phyloP scores from a whole-genome alignment of 2,888 invertebrate species.

The Strigamia crassipes region DNA sequence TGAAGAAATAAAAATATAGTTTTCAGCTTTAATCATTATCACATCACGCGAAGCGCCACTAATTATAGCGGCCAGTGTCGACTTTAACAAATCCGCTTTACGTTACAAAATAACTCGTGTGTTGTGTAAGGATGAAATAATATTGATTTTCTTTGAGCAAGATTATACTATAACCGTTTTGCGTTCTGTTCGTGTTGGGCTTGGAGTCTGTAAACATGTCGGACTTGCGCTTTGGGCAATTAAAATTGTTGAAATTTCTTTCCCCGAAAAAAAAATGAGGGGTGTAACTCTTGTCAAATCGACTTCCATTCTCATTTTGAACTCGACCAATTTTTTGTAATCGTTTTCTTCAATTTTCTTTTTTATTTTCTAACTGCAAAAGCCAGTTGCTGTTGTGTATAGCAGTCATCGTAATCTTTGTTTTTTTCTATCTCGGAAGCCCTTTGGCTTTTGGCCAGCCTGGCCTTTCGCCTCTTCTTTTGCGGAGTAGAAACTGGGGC shows the following conservation, averaged over 20 bases:
- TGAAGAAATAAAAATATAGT: no score
- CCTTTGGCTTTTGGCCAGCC: conserved; percentile 3
- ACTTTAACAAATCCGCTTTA: not conserved
- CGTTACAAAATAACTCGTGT: not conserved
- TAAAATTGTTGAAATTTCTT: no score
- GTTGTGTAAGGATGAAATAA: not conserved
- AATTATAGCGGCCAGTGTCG: not conserved
- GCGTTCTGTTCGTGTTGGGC: no score
- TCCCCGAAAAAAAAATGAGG: not conserved
- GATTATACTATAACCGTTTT: not conserved
- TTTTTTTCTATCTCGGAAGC: not conserved
- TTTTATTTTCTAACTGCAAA: not conserved
- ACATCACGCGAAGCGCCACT: not conserved
- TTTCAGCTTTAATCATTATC: conserved; percentile 21
- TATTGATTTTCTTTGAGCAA: not conserved
- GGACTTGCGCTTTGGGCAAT: no score
- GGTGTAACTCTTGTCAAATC: not conserved
- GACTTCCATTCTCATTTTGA: not conserved
- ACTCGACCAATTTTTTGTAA: not conserved
- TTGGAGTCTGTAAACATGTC: no score
- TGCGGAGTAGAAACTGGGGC: not conserved
- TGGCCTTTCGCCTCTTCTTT: conserved; percentile 19
- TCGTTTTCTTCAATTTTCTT: not conserved
- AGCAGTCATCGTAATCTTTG: conserved; percentile 8
- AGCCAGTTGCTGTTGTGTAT: conserved; percentile 29